phyloP scores from a whole-genome alignment of 2,797 vertebrate species.

The Trachops cirrhosus region DNA sequence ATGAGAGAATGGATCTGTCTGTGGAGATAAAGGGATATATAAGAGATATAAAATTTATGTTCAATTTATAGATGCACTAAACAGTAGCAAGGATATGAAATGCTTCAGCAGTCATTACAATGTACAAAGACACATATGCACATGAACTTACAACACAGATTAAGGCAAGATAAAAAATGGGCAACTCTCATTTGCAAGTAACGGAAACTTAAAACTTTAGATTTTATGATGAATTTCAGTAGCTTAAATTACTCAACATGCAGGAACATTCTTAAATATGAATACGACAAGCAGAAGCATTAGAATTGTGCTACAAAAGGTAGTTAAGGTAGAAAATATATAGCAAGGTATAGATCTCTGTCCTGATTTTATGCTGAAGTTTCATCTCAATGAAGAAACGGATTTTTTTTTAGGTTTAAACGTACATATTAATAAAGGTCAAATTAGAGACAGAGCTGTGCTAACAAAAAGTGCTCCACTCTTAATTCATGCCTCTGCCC shows the following conservation, averaged over 20 bases:
- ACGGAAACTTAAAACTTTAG: slow-evolving; percentile 68
- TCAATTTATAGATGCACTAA: slow-evolving; percentile 72
- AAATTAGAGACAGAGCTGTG: slow-evolving; percentile 80
- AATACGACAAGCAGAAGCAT: slow-evolving; percentile 80
- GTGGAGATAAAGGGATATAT: slow-evolving; percentile 60
- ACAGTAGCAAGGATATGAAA: slow-evolving; percentile 57
- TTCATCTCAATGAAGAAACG: slow-evolving; percentile 52
- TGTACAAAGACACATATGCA: slow-evolving; percentile 54
- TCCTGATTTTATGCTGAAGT: slow-evolving; percentile 75
- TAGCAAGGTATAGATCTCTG: slow-evolving; percentile 72
- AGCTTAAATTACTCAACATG: slow-evolving; percentile 81
- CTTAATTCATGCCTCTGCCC: slow-evolving; percentile 82
- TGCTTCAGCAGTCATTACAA: slow-evolving; percentile 63
- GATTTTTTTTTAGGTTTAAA: slow-evolving; percentile 57
- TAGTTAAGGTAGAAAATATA: slow-evolving; percentile 55
- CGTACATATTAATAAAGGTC: slow-evolving; percentile 78
- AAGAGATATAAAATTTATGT: slow-evolving; percentile 71
- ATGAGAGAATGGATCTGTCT: slow-evolving; percentile 56
- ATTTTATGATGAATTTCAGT: slow-evolving; percentile 62
- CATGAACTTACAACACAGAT: slow-evolving; percentile 62
- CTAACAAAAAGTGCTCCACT: slow-evolving; percentile 69
- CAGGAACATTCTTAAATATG: slow-evolving; percentile 79
- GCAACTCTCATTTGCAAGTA: slow-evolving; percentile 66
- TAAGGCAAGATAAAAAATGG: slow-evolving; percentile 77
- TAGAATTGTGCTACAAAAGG: slow-evolving; percentile 74